Base-by-base conservation (phyloP, 35 echinoderm and acorn worm species). In the Chiridota heheva region DNA sequence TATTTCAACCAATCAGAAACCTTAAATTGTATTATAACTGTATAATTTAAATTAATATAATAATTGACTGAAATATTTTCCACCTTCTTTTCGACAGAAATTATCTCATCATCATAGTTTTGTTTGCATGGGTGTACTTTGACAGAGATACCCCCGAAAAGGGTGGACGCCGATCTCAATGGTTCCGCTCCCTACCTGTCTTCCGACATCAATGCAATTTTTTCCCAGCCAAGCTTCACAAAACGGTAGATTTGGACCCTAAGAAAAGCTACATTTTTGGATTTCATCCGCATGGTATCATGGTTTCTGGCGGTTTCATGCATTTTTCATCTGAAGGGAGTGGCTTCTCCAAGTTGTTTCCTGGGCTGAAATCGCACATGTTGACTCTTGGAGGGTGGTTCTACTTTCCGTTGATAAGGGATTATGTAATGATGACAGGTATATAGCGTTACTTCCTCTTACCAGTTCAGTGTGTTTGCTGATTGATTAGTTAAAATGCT, bases 211-310 rank as follows among this genome's bases (percentile, higher is more conserved):
- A 33, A 29, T 49, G 36, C 2, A 59, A 86, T 42, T 86, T 63
- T 47, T 82, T 82, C 33, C 79, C 79, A 2, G 55, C 55, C 60
- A 82, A 55, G 29, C 63, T 82, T 16, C 79, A 82, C 42, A 82
- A 82, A 58, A 96, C 83, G 2, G 83, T 67, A 0, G 93, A 90
- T 3, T 56, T 96, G 1, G 93, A 96, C 44, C 87, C 88, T 0
- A 80, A 25, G 0, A 67, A 87, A 15, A 87, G 86, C 32, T 96
- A 96, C 67, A 7, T 96, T 17, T 41, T 86, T 7, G 93, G 83
- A 0, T 96, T 64, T 69, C 93, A 96, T 66, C 93, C 93, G 0
- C 93, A 96, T 34, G 93, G 93, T 0, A 87, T 96, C n/a, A 84
- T 96, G 87, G 84, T 57, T 36, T 59, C 81, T 17, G 93, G 93